Base-by-base conservation (phyloP, 23 tunicate genomes). In the Phallusia fumigata region DNA sequence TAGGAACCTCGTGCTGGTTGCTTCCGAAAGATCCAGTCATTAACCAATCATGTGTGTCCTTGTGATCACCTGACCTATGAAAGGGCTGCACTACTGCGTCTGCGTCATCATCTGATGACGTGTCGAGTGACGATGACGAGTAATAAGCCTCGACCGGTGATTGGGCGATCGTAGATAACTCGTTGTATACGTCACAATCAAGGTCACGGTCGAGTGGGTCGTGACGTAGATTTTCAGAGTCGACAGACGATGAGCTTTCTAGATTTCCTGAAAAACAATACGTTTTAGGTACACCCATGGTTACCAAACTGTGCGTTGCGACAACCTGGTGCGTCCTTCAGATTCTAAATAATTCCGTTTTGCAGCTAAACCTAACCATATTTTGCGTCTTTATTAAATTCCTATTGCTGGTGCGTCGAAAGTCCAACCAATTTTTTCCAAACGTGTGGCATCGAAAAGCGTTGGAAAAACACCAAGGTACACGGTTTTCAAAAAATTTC, bases 41-140 rank as follows among this genome's bases (percentile, higher is more conserved):
- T 33, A 74, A 30, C 78, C 78, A 74, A 74, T 74, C 78, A 74
- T 35, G 78, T 35, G 78, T 74, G 45, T 74, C 78, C 78, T 74
- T 33, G 16, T 74, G 78, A 12, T 74, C 78, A 33, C 45, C 35
- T 33, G 78, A 74, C 34, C 34, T 24, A 8, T 19, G n/a, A 12
- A 10, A 34, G 2, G 40, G 34, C 2, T 74, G 31, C 2, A 5
- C 45, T 74, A 74, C 45, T 1, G 12, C n/a, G 33, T 72, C n/a
- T 28, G 76, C 31, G 22, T 74, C 78, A 19, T 74, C 78, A 34
- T 74, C 45, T 19, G 34, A 30, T 35, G 45, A 74, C 35, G 78
- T 21, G 5, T 30, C 35, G 35, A 28, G 35, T 30, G 35, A 31
- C 31, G 78, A 74, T 5, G 78, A 74, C 2, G 78, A 74, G n/a